Base-by-base conservation (phyloP, 2,113 vertebrate species). In the Climacteris rufus region DNA sequence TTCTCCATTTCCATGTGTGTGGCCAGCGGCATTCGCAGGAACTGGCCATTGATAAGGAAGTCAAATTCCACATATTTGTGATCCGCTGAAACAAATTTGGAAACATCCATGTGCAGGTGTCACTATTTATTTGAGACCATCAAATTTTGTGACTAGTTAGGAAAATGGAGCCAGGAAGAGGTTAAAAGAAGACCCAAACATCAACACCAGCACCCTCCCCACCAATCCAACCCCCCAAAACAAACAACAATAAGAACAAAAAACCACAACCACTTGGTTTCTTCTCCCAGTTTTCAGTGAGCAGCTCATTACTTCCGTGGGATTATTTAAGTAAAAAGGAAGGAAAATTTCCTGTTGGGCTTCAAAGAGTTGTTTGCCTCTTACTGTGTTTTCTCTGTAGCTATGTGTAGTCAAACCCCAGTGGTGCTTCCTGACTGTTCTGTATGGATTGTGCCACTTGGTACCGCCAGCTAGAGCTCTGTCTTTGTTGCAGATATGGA, bases 21-120 rank as follows among this genome's bases (percentile, higher is more conserved):
- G 90, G 98, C 97, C 97, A 99, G 97, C 0, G 98, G 85, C 88
- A 98, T 83, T 64, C 99, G 99, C 84, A 99, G 97, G 97, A 99
- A 99, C 96, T 99, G 99, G 56, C 98, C 98, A 95, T 97, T 98
- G 97, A 99, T 98, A 97, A 99, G 98, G 97, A 99, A 99, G 97
- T 99, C 99, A 85, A 99, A 99, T 64, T 99, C 99, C 97, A 99
- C 99, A 95, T 98, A 98, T 90, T 98, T 98, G 97, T 99, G 99
- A 91, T 98, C 98, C n/a, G 63, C 99, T 99, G 96, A 80, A 98
- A 94, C 64, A 92, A 81, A 92, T 44, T 20, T 15, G 53, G 77
- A 89, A 80, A 70, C 92, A 71, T 17, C 31, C 37, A 6, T 2
- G 7, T 24, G 66, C 14, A 69, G 24, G 9, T 65, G 14, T 50